phyloP scores from a whole-genome alignment of 1,140 invertebrate genomes.

The Eriosoma lanigerum region DNA sequence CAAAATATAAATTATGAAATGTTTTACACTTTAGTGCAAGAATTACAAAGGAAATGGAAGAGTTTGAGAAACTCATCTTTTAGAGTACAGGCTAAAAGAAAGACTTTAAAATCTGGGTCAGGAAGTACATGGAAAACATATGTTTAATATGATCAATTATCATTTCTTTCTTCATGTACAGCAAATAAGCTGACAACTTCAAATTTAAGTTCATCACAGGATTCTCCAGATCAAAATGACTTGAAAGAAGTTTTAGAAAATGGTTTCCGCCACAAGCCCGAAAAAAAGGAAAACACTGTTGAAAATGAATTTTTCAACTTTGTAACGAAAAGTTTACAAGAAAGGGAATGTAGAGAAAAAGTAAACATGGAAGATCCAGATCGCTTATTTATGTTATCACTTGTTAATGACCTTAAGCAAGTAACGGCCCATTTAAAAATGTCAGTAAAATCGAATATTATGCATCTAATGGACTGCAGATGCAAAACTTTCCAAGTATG shows the following conservation, averaged over 20 bases:
- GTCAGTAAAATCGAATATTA: conserved; percentile 23
- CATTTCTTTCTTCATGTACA: conserved; percentile 23
- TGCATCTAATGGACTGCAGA: conserved; percentile 13
- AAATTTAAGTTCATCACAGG: conserved; percentile 11
- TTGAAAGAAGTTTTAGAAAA: conserved; percentile 6
- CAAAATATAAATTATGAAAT: not conserved
- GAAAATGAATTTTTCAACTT: not conserved
- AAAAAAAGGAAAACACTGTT: conserved; percentile 23
- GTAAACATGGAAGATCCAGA: conserved; percentile 28
- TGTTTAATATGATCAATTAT: conserved; percentile 21
- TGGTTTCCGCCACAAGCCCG: not conserved
- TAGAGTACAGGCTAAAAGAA: conserved; percentile 19
- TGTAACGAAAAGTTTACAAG: conserved; percentile 20
- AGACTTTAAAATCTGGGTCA: conserved; percentile 28
- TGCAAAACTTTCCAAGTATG: not conserved
- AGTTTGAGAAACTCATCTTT: not conserved
- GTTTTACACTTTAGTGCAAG: conserved; percentile 15
- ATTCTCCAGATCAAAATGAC: conserved; percentile 26
- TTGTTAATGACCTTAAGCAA: conserved; percentile 10
- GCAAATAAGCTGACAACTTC: not conserved
- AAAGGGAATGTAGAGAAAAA: conserved; percentile 4
- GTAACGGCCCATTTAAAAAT: conserved; percentile 36
- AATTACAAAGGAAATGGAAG: conserved; percentile 28
- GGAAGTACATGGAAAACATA: conserved; percentile 28
- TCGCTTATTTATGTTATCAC: conserved; percentile 33